Evolutionary conservation across 2,888 invertebrate species (phyloP).

Genomic region (Ormyrus thymus): DNA sequence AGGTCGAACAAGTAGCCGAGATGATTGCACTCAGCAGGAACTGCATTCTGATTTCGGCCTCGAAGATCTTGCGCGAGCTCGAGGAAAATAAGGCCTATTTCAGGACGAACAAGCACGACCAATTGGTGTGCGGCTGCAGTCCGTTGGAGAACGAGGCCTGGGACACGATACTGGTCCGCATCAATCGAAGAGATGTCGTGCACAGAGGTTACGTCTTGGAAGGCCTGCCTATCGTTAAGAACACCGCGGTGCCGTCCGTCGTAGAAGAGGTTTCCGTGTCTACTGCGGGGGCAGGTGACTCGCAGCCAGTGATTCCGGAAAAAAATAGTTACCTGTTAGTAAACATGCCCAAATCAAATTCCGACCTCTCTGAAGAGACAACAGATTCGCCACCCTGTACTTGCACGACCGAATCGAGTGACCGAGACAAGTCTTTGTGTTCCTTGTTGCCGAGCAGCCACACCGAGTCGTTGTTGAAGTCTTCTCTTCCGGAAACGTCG

Average conservation of each 20-base stretch:
- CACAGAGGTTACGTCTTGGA: conserved; percentile 82
- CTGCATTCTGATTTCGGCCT: conserved; percentile 75
- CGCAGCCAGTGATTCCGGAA: too few species aligned
- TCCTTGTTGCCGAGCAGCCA: not conserved
- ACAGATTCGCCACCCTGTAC: not conserved
- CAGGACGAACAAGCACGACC: not conserved
- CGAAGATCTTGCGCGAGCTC: conserved; percentile 16
- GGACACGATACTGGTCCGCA: conserved; percentile 76
- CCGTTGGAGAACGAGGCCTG: conserved; percentile 74
- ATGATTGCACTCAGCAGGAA: conserved; percentile 78
- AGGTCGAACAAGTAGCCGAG: conserved; percentile 77
- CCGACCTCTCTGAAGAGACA: not conserved
- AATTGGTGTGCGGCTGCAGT: conserved; percentile 28
- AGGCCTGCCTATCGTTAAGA: conserved; percentile 78
- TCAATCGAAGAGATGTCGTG: conserved; percentile 76
- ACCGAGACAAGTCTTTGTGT: not conserved
- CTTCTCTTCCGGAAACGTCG: not conserved
- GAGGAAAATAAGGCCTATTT: not conserved
- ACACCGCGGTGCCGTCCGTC: not conserved
- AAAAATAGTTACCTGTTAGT: not conserved
- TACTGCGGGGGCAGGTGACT: not conserved
- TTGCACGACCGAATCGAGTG: not conserved
- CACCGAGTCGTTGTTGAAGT: not conserved
- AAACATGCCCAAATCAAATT: not conserved
- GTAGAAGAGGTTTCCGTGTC: not conserved